Conservation (phyloP, 2,113 vertebrate species). For the Mionectes macconnelli region DNA sequence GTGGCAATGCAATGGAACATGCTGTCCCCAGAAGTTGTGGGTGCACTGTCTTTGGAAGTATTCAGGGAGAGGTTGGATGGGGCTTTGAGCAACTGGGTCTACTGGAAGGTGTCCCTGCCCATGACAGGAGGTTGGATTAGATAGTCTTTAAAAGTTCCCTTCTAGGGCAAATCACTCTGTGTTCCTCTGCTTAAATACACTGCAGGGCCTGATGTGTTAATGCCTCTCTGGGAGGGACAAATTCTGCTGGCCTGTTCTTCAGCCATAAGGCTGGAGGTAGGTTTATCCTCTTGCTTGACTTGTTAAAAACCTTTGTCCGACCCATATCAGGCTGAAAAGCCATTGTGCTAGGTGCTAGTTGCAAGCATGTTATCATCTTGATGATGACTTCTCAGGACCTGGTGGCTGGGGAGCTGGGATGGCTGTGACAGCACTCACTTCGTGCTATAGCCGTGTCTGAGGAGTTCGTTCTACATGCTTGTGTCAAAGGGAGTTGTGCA, state of each 20-base stretch:
- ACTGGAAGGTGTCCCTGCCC: not conserved
- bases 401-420: not conserved
- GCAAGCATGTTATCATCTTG: not conserved
- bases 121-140: not conserved
- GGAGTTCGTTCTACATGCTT: not conserved
- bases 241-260: not conserved
- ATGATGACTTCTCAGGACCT: not conserved
- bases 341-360: not conserved
- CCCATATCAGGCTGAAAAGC: not conserved
- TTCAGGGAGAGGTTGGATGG: not conserved
- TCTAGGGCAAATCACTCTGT: not conserved
- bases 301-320: not conserved
- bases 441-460: not conserved
- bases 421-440: not conserved
- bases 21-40: not conserved
- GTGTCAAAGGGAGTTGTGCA: not conserved
- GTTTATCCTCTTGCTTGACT: not conserved
- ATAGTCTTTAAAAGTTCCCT: not conserved
- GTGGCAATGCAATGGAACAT: not conserved
- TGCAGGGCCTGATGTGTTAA: not conserved
- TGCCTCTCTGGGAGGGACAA: not conserved
- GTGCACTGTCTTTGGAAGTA: not conserved
- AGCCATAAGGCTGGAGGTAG: not conserved
- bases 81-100: not conserved
- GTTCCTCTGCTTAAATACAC: not conserved